Evolutionary conservation across 2,113 vertebrate species (phyloP), one percentile per base, ranked within the genome.

Genomic region (Ceyx cyanopectus): DNA sequence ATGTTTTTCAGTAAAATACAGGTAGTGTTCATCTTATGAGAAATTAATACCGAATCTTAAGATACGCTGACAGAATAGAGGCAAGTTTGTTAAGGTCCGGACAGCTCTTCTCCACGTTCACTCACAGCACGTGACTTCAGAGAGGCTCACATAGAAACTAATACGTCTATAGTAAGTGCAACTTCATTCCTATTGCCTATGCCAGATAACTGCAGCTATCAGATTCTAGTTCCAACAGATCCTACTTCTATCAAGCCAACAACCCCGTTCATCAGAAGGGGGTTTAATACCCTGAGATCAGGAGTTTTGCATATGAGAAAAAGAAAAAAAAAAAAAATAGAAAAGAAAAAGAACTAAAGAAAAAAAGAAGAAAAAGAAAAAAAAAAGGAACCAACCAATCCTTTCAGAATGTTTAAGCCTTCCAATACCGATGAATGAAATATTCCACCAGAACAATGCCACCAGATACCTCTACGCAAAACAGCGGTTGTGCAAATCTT

Each of bases 401-500:
- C 43, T 67, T 85, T 54, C 43, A 67, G 51, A 70, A 87, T 65
- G 41, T 65, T 92, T 81, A 82, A 81, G 41, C n/a, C 54, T 89
- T 91, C 62, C 77, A 79, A 43, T 72, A 81, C 56, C 57, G n/a
- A 87, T 29, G 53, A 83, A 67, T 1, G 21, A 89, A 13, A 51
- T 60, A 80, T 57, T 80, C 70, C 41, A 79, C 63, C 81, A 80
- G 29, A 92, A 82, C 87, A 84, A 58, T 2, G 27, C 29, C 45
- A 81, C 60, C 81, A 51, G 81, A 69, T 32, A 87, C 54, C 43
- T 67, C 56, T 68, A 87, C 23, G 85, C n/a, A 70, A 85, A 93
- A 92, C 51, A 63, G 67, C 29, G 19, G 70, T 63, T 90, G 93
- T 94, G 89, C 93, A 96, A 94, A 91, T 83, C n/a, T 92, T 67